These are phyloP conservation scores for Calcarius lapponicus DNA, from an alignment of 2,797 vertebrate species.

Conservation along the genomic window DNA sequence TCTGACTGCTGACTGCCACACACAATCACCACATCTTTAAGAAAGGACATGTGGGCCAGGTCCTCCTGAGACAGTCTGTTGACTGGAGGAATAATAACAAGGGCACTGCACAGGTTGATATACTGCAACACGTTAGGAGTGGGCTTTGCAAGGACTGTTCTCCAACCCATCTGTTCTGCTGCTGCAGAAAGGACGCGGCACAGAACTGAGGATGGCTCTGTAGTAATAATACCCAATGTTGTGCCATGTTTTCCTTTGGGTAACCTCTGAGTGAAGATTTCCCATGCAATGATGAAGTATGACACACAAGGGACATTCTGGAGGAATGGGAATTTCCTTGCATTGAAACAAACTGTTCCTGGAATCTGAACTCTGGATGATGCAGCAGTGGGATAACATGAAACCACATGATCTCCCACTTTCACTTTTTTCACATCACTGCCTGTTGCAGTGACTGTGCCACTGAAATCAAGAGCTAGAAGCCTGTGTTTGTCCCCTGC, in stretches of 20 bases:
- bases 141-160: background rate
- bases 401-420: constrained; percentile 82
- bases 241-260: constrained; percentile 58
- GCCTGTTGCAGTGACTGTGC: constrained; percentile 78
- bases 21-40: constrained; percentile 78
- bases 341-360: constrained; percentile 77
- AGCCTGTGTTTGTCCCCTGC: constrained; percentile 75
- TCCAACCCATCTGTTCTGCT: constrained; percentile 60
- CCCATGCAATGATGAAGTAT: constrained; percentile 84
- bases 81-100: constrained; percentile 80
- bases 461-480: constrained; percentile 84
- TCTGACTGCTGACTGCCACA: constrained; percentile 53
- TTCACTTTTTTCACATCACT: constrained; percentile 69
- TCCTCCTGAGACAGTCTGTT: constrained; percentile 36
- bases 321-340: constrained; percentile 76
- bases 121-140: background rate
- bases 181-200: constrained; percentile 36
- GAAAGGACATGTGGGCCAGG: constrained; percentile 19
- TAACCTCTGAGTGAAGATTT: constrained; percentile 77
- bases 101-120: constrained; percentile 58
- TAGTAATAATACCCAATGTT: constrained; percentile 57
- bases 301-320: constrained; percentile 83
- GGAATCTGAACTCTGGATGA: constrained; percentile 77
- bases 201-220: constrained; percentile 46
- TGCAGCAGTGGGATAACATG: constrained; percentile 82